phyloP scores from a whole-genome alignment of 2,113 vertebrate species.

The Collichthys lucidus region DNA sequence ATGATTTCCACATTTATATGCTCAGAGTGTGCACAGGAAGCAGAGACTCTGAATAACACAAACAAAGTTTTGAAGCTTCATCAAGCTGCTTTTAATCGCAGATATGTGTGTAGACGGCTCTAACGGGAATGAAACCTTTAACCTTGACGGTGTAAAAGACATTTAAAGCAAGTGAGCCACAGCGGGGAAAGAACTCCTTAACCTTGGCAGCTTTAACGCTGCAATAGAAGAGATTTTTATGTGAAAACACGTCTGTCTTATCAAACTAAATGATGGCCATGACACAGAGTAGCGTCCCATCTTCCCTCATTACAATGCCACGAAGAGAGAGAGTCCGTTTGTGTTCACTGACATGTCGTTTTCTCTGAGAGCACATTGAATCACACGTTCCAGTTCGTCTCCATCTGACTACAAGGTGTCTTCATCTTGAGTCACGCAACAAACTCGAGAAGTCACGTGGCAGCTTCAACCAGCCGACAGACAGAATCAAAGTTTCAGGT shows the following conservation, averaged over 20 bases:
- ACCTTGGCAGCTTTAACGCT: slow-evolving; percentile 25
- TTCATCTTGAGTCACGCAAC: background rate
- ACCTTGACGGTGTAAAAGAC: slow-evolving; percentile 40
- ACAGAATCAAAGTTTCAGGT: background rate
- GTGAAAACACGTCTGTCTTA: slow-evolving; percentile 37
- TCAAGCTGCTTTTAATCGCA: background rate
- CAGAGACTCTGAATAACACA: background rate
- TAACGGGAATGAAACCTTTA: slow-evolving; percentile 36
- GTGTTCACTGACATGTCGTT: slow-evolving; percentile 7
- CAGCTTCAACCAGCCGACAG: background rate
- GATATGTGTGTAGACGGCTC: background rate
- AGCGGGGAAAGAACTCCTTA: slow-evolving; percentile 7
- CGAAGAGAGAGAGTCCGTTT: slow-evolving; percentile 6
- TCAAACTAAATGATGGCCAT: slow-evolving; percentile 32
- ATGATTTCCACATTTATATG: background rate
- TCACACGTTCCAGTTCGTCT: background rate
- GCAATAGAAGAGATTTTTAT: slow-evolving; percentile 31
- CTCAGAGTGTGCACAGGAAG: background rate
- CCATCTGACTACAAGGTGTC: too few relatives aligned
- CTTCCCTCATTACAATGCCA: slow-evolving; percentile 12
- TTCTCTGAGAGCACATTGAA: slow-evolving; percentile 9
- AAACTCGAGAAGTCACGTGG: too few relatives aligned
- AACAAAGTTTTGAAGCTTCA: background rate
- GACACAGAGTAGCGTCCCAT: slow-evolving; percentile 13
- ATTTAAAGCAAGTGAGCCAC: slow-evolving; percentile 34